Base-by-base conservation (phyloP, 2,113 vertebrate species). In the Abramis brama region DNA sequence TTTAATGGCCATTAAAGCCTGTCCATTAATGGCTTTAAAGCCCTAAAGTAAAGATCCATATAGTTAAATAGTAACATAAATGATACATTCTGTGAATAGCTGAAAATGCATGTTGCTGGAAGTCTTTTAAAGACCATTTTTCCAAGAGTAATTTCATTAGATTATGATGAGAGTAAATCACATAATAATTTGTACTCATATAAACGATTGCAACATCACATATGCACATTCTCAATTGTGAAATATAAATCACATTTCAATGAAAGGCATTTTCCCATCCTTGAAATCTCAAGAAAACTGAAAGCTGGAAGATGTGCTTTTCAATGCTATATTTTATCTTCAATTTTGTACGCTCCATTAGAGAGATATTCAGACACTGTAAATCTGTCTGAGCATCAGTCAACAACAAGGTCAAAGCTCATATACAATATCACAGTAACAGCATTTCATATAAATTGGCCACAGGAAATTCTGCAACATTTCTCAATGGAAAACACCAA, bases 331-430 rank as follows among this genome's bases (percentile, higher is more conserved):
- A 33, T 27, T 86, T 57, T 43, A 66, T 33, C 10, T 81, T 30
- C n/a, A 30, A 25, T 9, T 62, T 52, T 45, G 36, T 71, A 78
- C 25, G 76, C 47, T 75, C 23, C 7, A 21, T 71, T 73, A 57
- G 21, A 83, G 21, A 13, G 66, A 70, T n/a, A 68, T 47, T 71
- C 43, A 55, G 33, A n/a, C n/a, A 80, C 50, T 6, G 25, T 19
- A 52, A 33, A 70, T 12, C 25, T 60, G 78, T 85, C 55, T 33
- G n/a, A 43, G 15, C 15, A 64, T 60, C 23, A 73, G 70, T 73
- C 70, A 57, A 6, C 70, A 25, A 43, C 79, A 88, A 79, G 43
- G 81, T 86, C 81, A 84, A 75, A 84, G 33, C 64, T 79, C n/a
- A 47, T 66, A 81, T 66, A 21, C 79, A 66, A 50, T 81, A 66